phyloP scores from a whole-genome alignment of 2,797 vertebrate species.

The Chromobotia macracanthus region DNA sequence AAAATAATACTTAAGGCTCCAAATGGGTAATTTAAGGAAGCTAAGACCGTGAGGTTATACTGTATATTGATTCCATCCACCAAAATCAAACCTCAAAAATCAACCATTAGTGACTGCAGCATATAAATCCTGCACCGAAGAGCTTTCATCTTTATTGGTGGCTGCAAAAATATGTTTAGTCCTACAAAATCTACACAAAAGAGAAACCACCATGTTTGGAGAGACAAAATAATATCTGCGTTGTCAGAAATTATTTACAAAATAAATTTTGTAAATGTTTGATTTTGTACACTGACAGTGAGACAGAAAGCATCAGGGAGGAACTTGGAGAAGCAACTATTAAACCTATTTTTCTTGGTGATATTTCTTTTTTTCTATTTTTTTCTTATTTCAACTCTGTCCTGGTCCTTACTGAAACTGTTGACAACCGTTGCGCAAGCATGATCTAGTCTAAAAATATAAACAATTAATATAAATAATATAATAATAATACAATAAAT shows the following conservation, averaged over 20 bases:
- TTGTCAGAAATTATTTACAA: no score
- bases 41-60: background rate
- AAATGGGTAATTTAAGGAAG: constrained; percentile 34
- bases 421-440: constrained; percentile 63
- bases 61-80: constrained; percentile 21
- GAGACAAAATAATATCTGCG: constrained; percentile 14
- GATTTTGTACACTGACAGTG: constrained; percentile 63
- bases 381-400: constrained; percentile 18
- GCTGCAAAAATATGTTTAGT: constrained; percentile 12
- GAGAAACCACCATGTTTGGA: background rate
- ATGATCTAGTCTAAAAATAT: constrained; percentile 57
- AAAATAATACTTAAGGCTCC: constrained; percentile 26
- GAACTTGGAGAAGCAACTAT: constrained; percentile 59
- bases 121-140: background rate
- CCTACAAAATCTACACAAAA: constrained; percentile 27
- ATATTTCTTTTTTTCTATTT: no score
- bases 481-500: constrained; percentile 57
- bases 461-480: constrained; percentile 40
- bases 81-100: constrained; percentile 34
- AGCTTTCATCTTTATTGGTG: constrained; percentile 17
- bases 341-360: constrained; percentile 47
- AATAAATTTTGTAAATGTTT: constrained; percentile 62
- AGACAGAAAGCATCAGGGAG: constrained; percentile 53
- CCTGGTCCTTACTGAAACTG: constrained; percentile 53
- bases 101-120: constrained; percentile 24